Conservation (phyloP, 2,113 vertebrate genomes). For the Neomonachus schauinslandi region DNA sequence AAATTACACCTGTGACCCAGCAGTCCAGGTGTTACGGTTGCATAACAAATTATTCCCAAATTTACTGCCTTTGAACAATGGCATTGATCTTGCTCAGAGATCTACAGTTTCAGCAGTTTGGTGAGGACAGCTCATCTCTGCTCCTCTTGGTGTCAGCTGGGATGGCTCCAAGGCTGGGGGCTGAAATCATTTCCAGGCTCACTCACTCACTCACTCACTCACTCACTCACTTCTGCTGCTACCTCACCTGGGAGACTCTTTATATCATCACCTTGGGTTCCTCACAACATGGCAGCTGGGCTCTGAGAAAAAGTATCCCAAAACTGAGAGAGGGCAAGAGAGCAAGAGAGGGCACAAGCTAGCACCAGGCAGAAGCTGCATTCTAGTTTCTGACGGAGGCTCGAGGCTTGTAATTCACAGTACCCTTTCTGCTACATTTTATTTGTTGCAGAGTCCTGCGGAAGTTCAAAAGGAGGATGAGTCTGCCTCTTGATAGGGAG, state of each 20-base stretch:
- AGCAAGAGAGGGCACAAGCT: neutral
- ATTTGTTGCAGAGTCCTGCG: neutral
- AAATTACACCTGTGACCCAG: neutral
- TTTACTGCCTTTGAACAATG: neutral
- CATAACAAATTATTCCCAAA: neutral
- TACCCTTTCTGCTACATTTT: neutral
- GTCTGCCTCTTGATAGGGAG: neutral
- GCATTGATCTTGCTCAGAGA: neutral
- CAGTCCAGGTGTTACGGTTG: neutral
- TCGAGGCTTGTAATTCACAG: neutral
- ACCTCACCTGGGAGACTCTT: neutral
- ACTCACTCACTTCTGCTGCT: neutral
- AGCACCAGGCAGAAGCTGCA: neutral
- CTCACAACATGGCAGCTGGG: neutral
- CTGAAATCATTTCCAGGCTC: neutral
- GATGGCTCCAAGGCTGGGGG: neutral
- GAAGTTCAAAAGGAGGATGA: neutral
- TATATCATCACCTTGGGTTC: neutral
- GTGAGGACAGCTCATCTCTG: neutral
- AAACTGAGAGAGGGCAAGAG: neutral
- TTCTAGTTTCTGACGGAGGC: neutral
- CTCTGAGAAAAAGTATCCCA: neutral
- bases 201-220: neutral
- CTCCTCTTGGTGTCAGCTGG: neutral
- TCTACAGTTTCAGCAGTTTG: neutral